phyloP scores from a whole-genome alignment of 2,113 vertebrate species.

The Pseudopipra pipra region DNA sequence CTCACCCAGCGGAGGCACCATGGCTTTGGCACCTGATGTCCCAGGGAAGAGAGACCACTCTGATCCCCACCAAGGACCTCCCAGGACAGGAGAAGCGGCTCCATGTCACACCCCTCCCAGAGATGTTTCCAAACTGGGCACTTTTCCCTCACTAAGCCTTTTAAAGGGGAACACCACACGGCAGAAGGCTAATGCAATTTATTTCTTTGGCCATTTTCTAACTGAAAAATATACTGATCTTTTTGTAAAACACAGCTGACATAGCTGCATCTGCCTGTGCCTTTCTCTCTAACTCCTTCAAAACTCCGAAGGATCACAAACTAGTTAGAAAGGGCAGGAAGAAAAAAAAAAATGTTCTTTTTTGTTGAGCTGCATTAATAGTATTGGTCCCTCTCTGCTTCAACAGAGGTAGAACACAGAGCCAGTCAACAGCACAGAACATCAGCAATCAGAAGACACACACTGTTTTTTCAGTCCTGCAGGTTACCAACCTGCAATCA shows the following conservation, averaged over 20 bases:
- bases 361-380: not conserved
- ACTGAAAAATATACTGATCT: not conserved
- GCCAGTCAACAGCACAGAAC: not conserved
- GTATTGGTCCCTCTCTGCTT: not conserved
- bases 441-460: not conserved
- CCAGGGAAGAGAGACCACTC: not conserved
- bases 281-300: not conserved
- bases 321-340: not conserved
- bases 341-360: not conserved
- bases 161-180: not conserved
- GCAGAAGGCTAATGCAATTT: not conserved
- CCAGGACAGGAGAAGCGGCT: not conserved
- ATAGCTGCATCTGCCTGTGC: not conserved
- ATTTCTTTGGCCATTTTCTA: not conserved
- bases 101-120: not conserved
- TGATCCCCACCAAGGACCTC: not conserved
- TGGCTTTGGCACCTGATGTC: not conserved
- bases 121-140: not conserved
- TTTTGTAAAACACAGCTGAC: not conserved
- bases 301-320: not conserved
- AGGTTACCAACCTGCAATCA: not conserved
- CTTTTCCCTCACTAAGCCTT: not conserved
- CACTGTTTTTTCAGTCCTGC: not conserved
- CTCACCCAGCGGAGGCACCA: not conserved
- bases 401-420: not conserved